A percentile compares a stretch with the other conserved stretches of the same genome.
Conservation (phyloP, 23 tunicate genomes). For the Styela plicata region DNA sequence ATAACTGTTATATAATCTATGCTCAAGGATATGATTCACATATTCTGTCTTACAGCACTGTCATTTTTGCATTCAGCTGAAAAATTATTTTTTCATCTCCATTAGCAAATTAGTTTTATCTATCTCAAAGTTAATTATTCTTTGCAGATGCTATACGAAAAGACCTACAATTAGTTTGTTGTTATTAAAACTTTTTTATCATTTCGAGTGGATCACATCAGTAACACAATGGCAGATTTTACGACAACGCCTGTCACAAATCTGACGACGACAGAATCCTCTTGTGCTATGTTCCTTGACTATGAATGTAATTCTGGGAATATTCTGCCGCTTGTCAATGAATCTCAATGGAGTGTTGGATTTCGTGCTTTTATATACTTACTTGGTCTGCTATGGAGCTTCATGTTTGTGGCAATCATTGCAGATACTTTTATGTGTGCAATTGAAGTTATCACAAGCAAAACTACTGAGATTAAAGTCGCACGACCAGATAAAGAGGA, state of each 20-base stretch:
- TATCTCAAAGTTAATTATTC: too few species aligned
- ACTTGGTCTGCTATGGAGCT: constrained; percentile 88
- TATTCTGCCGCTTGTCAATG: constrained; percentile 81
- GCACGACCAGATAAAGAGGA: constrained; percentile 80
- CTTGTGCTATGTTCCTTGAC: constrained; percentile 11
- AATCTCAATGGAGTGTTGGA: constrained; percentile 70
- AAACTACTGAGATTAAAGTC: constrained; percentile 72
- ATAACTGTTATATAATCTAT: too few species aligned
- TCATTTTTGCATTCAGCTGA: too few species aligned
- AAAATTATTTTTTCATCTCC: too few species aligned
- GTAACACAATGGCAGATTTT: too few species aligned
- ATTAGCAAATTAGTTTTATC: too few species aligned
- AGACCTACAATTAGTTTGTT: background rate
- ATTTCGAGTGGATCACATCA: too few species aligned
- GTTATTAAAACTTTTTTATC: too few species aligned
- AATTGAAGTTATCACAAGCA: constrained; percentile 90
- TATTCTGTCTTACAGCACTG: too few species aligned
- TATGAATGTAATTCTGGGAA: constrained; percentile 46
- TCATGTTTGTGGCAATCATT: constrained; percentile 83
- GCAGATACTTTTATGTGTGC: constrained; percentile 97
- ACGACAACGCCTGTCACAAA: background rate
- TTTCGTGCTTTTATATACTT: constrained; percentile 65
- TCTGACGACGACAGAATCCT: background rate
- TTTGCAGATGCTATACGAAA: background rate
- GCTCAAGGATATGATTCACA: too few species aligned